Evolutionary conservation across 2,113 vertebrate genomes (phyloP).

Genomic region (Zosterops hypoxanthus): DNA sequence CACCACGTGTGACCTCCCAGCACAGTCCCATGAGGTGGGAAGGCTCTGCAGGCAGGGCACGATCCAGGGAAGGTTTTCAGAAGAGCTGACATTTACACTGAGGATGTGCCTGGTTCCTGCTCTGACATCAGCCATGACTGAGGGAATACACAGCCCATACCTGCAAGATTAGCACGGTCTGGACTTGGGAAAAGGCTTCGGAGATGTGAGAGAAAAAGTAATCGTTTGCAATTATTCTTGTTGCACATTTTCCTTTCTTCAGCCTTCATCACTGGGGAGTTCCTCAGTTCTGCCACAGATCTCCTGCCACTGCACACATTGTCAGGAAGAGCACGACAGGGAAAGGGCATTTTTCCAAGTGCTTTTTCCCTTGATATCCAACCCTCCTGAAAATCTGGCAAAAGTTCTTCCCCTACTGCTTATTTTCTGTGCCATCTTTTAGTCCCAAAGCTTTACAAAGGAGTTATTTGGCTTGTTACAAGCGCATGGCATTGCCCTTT

Average conservation of each 20-base stretch:
- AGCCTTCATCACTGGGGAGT: neutral
- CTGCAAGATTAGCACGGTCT: neutral
- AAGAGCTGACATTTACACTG: neutral
- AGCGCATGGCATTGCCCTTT: neutral
- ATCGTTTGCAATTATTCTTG: neutral
- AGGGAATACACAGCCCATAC: neutral
- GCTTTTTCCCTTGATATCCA: neutral
- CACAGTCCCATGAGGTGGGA: fast-evolving
- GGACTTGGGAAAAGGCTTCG: neutral
- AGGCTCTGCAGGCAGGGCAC: neutral
- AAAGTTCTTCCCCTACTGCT: neutral
- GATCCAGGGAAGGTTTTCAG: neutral
- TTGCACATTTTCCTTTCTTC: neutral
- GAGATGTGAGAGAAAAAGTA: neutral
- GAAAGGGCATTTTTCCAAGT: neutral
- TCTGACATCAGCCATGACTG: fast-evolving
- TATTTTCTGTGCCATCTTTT: neutral
- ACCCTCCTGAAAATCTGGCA: neutral
- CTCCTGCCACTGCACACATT: fast-evolving
- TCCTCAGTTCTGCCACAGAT: neutral
- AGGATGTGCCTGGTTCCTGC: neutral
- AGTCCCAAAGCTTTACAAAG: neutral
- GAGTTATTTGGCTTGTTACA: neutral
- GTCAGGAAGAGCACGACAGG: neutral
- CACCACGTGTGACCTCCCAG: fast-evolving